Conservation (phyloP, 2,888 invertebrate genomes). For the Agonopterix alstromeriana region DNA sequence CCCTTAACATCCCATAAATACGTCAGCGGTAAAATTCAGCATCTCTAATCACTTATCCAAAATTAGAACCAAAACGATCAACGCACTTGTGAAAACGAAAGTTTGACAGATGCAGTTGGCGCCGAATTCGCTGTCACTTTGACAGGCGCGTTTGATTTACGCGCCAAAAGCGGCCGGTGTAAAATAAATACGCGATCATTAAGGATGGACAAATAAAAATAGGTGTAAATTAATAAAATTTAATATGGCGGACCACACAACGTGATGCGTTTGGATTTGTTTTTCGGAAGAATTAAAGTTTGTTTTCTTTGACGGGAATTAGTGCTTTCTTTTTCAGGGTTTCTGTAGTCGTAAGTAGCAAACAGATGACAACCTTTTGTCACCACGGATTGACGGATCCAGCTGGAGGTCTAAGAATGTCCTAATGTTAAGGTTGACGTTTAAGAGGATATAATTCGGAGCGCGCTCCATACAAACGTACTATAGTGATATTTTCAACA, state of each 20-base stretch:
- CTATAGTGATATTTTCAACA: no score
- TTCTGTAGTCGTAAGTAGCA: no score
- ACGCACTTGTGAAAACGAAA: conserved; percentile 2
- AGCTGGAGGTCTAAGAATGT: no score
- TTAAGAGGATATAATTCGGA: no score
- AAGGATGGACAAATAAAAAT: conserved; percentile 37
- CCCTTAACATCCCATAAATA: conserved; percentile 37
- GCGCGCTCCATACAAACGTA: no score
- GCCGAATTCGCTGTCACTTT: conserved; percentile 56
- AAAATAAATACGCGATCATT: conserved; percentile 46
- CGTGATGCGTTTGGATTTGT: conserved; percentile 28
- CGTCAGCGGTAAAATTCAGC: conserved; percentile 35
- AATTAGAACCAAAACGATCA: conserved; percentile 23
- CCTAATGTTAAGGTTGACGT: no score
- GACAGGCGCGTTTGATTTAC: conserved; percentile 53
- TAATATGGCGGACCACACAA: conserved; percentile 51
- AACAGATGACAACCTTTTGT: no score
- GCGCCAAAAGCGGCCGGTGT: conserved; percentile 26
- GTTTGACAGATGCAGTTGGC: conserved; percentile 37
- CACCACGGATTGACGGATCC: no score
- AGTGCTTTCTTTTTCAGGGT: background rate
- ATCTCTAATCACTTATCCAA: conserved; percentile 36
- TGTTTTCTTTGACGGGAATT: conserved; percentile 1
- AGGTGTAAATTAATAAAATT: conserved; percentile 48
- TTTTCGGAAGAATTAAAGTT: conserved; percentile 3